Evolutionary conservation across 2,888 invertebrate species (phyloP), one percentile per base, ranked within the genome.

Genomic region (Dynastes tityus): DNA sequence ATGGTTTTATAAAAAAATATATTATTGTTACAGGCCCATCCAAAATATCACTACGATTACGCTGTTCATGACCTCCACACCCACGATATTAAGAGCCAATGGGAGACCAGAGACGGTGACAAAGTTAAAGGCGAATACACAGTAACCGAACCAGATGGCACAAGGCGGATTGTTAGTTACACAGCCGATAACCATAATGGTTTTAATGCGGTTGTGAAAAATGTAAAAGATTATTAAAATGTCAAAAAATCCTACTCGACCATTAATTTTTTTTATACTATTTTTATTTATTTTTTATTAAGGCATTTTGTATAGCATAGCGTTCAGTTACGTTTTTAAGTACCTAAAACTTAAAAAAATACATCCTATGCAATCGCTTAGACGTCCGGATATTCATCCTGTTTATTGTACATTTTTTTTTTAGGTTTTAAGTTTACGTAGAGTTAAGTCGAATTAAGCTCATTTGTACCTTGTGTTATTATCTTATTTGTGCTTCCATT

Each of bases 11-110:
- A 55, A 55, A 55, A 1, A n/a, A 55, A 55, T 63, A 40, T 77
- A 51, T 79, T 79, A 45, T 8, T 45, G 51, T 86, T 87, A 70
- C 82, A 89, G 89, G 87, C 87, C 45, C 87, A 86, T 80, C 87
- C 89, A 27, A 87, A 88, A 81, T 89, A 89, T 84, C 89, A 89
- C 80, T 89, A 87, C 85, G 89, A 89, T 79, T 89, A 89, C 82
- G 88, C 88, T 74, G 89, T 89, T 58, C 88, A 89, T 83, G 89
- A 89, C 82, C 86, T 89, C n/a, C 88, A 89, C 83, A 89, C 89
- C n/a, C 88, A 89, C 81, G 89, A 89, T 82, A 88, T 89, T 79
- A 89, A 89, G 83, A 88, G 86, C 78, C 89, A 89, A 82, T 89
- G 88, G 88, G 89, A 89, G 83, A 88, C 89, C 29, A 83, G 89